A percentile compares a stretch with the other conserved stretches of the same genome.
Evolutionary conservation across 2,888 invertebrate genomes (phyloP).

Genomic region (Tenodera sinensis): DNA sequence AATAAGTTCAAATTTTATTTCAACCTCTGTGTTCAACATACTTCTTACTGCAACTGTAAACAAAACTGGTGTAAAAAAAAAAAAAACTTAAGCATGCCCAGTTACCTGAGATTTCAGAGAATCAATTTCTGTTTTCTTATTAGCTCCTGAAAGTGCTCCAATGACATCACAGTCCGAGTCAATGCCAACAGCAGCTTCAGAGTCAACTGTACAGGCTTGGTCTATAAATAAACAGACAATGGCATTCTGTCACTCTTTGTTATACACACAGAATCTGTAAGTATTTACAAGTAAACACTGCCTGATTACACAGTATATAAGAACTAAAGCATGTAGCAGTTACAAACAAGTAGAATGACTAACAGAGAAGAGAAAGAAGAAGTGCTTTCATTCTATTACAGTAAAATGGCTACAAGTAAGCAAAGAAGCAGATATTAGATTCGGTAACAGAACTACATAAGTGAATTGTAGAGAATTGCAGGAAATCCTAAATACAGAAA

Average conservation of each 20-base stretch:
- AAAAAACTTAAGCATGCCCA: background rate
- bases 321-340: too few relatives aligned
- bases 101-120: constrained; percentile 1
- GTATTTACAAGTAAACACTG: background rate
- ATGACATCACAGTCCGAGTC: constrained; percentile 21
- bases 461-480: too few relatives aligned
- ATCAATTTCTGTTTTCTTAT: background rate
- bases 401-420: too few relatives aligned
- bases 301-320: too few relatives aligned
- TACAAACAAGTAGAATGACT: too few relatives aligned
- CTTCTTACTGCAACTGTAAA: too few relatives aligned
- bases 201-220: constrained; percentile 4
- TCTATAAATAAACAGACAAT: constrained; percentile 3
- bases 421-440: too few relatives aligned
- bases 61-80: background rate
- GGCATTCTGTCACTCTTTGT: background rate
- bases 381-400: too few relatives aligned
- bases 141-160: constrained; percentile 1
- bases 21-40: background rate
- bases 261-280: background rate
- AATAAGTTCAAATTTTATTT: background rate
- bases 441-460: too few relatives aligned
- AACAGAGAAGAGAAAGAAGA: too few relatives aligned
- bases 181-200: constrained; percentile 11
- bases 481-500: too few relatives aligned